Evolutionary conservation across 2,113 vertebrate species (phyloP), one percentile per base, ranked within the genome.

Genomic region (Connochaetes taurinus): DNA sequence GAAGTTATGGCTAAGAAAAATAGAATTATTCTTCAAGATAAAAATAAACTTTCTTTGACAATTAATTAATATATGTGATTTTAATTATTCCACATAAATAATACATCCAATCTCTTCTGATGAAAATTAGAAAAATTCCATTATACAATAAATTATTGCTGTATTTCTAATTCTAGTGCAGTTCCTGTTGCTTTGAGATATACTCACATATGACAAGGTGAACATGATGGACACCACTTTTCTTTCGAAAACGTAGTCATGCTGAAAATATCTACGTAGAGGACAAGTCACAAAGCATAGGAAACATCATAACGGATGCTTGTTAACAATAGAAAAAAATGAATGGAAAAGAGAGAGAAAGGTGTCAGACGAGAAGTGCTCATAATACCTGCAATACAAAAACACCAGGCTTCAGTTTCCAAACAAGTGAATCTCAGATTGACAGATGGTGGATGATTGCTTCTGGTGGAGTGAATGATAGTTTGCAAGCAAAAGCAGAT

Each of bases 401-500:
- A 97, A 97, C 91, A 96, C 57, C 50, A 90, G 57, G n/a, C 95
- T 93, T 95, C 74, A 33, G 82, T 95, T 93, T 95, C 94, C 74
- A 67, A 97, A 93, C 91, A 95, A 95, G 97, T 87, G 91, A 93
- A n/a, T 95, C 80, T 90, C 87, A 74, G 93, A 96, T 92, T 97
- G 98, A 95, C 96, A 98, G 96, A 94, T 97, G 95, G 97, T 53
- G 53, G 78, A 29, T 97, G 95, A 95, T 96, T 84, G 29, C 74
- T 98, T 97, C 98, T 93, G 91, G 95, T 98, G 94, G 43, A 97
- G 93, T 0, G 4, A 83, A 89, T 36, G 97, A 92, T 91, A 53
- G 92, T 97, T 98, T 98, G 97, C 97, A 98, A 98, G 95, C 98
- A 97, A 98, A 98, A 98, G 94, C 91, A 98, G 96, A 97, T 97